Conservation (phyloP, 2,888 invertebrate genomes). For the Drosophila siamana region DNA sequence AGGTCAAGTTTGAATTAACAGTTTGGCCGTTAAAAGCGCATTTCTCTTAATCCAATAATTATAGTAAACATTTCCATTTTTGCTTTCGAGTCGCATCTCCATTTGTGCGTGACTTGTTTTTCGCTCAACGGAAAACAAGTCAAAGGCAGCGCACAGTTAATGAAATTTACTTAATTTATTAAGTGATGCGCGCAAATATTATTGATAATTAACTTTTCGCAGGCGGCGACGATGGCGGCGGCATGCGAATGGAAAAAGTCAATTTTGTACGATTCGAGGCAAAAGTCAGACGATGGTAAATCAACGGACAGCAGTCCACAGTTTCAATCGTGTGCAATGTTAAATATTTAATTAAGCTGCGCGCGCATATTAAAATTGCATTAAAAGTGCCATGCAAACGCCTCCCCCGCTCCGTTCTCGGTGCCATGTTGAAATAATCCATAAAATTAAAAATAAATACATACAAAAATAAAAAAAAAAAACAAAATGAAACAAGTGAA, state of each 20-base stretch:
- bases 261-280: slow-evolving; percentile 19
- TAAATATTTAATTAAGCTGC: slow-evolving; percentile 77
- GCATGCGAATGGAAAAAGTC: slow-evolving; percentile 30
- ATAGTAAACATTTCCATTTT: slow-evolving; percentile 2
- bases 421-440: slow-evolving; percentile 53
- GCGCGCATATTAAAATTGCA: slow-evolving; percentile 79
- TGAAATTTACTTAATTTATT: slow-evolving; percentile 55
- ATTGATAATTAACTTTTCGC: slow-evolving; percentile 63
- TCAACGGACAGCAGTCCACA: slow-evolving; percentile 7
- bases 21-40: not conserved
- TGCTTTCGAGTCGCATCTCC: not conserved
- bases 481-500: slow-evolving; percentile 2
- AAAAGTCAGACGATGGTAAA: not conserved
- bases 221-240: not conserved
- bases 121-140: not conserved
- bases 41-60: slow-evolving; percentile 13
- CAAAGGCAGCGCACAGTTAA: slow-evolving; percentile 29
- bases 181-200: slow-evolving; percentile 49
- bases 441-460: slow-evolving; percentile 26
- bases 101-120: not conserved
- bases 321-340: slow-evolving; percentile 41
- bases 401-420: not conserved
- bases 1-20: not conserved
- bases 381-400: slow-evolving; percentile 61
- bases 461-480: too few species aligned